Conservation (phyloP, 2,113 vertebrate species). For the Colius striatus region DNA sequence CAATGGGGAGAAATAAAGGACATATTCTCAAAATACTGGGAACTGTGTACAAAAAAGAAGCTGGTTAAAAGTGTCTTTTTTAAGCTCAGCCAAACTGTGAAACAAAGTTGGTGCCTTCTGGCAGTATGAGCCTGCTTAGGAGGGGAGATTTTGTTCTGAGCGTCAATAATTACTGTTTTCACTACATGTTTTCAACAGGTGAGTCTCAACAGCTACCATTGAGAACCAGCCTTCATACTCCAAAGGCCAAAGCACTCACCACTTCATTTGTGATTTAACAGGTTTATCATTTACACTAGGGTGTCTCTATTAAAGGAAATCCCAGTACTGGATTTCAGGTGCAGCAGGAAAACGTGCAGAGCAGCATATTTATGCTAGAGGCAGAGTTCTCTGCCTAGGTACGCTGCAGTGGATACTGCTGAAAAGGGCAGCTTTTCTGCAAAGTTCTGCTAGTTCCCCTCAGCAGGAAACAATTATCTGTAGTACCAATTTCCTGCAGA, state of each 20-base stretch:
- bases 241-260: background rate
- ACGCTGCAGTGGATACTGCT: background rate
- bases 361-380: background rate
- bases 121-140: background rate
- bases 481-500: constrained; percentile 65
- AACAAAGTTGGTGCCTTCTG: background rate
- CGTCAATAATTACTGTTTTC: background rate
- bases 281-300: background rate
- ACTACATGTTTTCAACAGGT: background rate
- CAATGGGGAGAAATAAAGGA: background rate
- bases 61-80: background rate
- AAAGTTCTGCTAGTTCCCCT: constrained; percentile 47
- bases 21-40: background rate
- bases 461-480: constrained; percentile 66
- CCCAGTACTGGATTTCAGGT: background rate
- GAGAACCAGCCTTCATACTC: background rate
- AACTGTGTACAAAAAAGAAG: background rate
- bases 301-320: background rate
- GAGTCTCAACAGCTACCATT: background rate
- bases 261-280: constrained; percentile 1
- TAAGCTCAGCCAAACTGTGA: background rate
- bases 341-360: background rate
- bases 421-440: constrained; percentile 59
- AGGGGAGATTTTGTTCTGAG: background rate
- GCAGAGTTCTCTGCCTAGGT: constrained; percentile 7